A percentile compares a stretch with the other conserved stretches of the same genome.
Evolutionary conservation across 2,888 invertebrate species (phyloP).

Genomic region (Ceriagrion tenellum): DNA sequence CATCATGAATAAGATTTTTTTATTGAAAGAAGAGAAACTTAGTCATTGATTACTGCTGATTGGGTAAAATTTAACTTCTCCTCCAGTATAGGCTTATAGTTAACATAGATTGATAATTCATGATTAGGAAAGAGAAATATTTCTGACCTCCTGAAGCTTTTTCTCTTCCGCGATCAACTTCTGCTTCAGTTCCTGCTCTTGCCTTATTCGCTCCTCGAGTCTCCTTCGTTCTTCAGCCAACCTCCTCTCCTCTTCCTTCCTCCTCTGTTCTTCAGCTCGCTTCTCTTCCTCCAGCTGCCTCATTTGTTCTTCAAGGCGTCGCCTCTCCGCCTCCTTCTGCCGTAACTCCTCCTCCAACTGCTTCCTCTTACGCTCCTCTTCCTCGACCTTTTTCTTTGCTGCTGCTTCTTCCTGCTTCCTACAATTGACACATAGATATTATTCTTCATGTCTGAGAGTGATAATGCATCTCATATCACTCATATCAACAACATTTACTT

Average conservation of each 20-base stretch:
- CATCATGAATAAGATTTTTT: too few species aligned
- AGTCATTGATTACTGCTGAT: too few species aligned
- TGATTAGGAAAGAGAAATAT: neutral
- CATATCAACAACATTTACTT: too few species aligned
- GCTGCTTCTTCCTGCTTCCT: slow-evolving; percentile 73
- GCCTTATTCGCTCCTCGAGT: slow-evolving; percentile 69
- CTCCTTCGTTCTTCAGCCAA: slow-evolving; percentile 71
- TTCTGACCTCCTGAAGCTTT: slow-evolving; percentile 71
- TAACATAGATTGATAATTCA: too few species aligned
- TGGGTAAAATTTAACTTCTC: too few species aligned
- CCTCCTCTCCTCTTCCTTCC: slow-evolving; percentile 77
- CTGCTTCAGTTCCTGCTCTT: slow-evolving; percentile 71
- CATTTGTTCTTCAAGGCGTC: slow-evolving; percentile 79
- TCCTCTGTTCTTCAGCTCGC: slow-evolving; percentile 79
- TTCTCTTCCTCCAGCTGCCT: slow-evolving; percentile 79
- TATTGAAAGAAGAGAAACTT: too few species aligned
- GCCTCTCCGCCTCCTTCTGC: slow-evolving; percentile 79
- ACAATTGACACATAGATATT: slow-evolving; percentile 58
- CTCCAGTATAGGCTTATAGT: too few species aligned
- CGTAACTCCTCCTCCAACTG: slow-evolving; percentile 79
- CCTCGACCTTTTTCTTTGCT: slow-evolving; percentile 72
- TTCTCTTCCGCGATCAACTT: slow-evolving; percentile 69
- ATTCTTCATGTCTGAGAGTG: too few species aligned
- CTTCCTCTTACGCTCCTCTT: slow-evolving; percentile 76
- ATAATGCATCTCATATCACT: too few species aligned